Evolutionary conservation across 2,797 vertebrate genomes (phyloP), one percentile per base, ranked within the genome.

Genomic region (Percopsis omiscomaycus): DNA sequence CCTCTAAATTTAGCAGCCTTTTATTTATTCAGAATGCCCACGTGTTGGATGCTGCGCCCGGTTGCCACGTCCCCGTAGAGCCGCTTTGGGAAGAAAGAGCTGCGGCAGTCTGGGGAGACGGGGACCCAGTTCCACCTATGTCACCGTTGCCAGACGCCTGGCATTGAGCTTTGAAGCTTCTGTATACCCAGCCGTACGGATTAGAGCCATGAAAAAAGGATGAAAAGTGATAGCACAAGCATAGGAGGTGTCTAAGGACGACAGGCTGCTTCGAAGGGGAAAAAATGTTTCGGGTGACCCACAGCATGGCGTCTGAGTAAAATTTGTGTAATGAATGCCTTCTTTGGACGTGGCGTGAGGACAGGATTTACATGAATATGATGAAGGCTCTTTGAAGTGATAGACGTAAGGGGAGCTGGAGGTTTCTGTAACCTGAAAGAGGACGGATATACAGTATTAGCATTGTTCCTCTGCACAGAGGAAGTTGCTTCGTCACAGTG

Each of bases 91-190:
- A 68, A 66, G 75, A 63, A 55, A 70, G 61, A 73, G 64, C 71
- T 78, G 69, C 73, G 74, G 73, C 46, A 63, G 69, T 73, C 66
- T 61, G 70, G 58, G 57, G 79, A 69, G 70, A 61, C 71, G 73
- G 13, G 58, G 14, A 68, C 70, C 64, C 78, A 69, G 59, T 78
- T 87, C 80, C 84, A 88, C 82, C 80, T 84, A 84, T 77, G 83
- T 72, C 71, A 57, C 65, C 68, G 61, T 70, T 66, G 65, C 69
- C 74, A 71, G 64, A 80, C 67, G 69, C 67, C 82, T 71, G 66
- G 61, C 61, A 72, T 66, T 78, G 73, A 70, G 83, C 85, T 92
- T 90, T 86, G 86, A 90, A 86, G 85, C 81, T 57, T 82, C 69
- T 84, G 74, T 86, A 85, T 85, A 83, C 86, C 73, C 70, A 65